Conservation (phyloP, 1,140 invertebrate species). For the Antheraea mylitta region DNA sequence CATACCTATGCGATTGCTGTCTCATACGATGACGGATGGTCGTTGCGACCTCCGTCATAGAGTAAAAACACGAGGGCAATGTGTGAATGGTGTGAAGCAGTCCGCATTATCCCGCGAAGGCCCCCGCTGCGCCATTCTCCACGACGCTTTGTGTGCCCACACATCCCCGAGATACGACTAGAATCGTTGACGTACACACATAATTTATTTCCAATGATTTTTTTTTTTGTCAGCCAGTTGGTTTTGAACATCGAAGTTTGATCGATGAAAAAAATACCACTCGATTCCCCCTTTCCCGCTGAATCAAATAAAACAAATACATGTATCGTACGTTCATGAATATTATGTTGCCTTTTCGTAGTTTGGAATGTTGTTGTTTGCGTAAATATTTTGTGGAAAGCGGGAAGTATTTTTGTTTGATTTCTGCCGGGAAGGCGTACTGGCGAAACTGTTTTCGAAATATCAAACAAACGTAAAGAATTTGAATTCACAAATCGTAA, state of each 20-base stretch:
- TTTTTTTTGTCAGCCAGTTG: constrained; percentile 52
- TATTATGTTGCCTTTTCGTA: not conserved
- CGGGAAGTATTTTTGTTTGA: constrained; percentile 33
- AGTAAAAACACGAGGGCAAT: constrained; percentile 49
- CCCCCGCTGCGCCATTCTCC: constrained; percentile 56
- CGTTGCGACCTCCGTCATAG: constrained; percentile 48
- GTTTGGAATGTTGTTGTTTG: constrained; percentile 15
- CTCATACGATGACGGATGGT: constrained; percentile 46
- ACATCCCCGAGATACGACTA: constrained; percentile 25
- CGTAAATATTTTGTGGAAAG: constrained; percentile 44
- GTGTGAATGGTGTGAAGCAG: constrained; percentile 64
- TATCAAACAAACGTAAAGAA: too few species aligned
- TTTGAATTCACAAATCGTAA: constrained; percentile 1
- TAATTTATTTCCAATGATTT: constrained; percentile 61
- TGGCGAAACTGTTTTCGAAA: too few species aligned
- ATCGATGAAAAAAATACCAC: constrained; percentile 38
- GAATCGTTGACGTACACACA: constrained; percentile 52
- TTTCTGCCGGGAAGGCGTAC: constrained; percentile 21
- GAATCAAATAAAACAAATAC: constrained; percentile 37
- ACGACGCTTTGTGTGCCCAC: constrained; percentile 49
- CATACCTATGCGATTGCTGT: constrained; percentile 30
- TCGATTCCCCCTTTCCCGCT: constrained; percentile 8
- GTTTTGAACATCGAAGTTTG: constrained; percentile 38
- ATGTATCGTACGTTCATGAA: constrained; percentile 11
- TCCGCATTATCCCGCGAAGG: constrained; percentile 47